Evolutionary conservation across 2,888 invertebrate genomes (phyloP).

Genomic region (Strigamia crassipes): DNA sequence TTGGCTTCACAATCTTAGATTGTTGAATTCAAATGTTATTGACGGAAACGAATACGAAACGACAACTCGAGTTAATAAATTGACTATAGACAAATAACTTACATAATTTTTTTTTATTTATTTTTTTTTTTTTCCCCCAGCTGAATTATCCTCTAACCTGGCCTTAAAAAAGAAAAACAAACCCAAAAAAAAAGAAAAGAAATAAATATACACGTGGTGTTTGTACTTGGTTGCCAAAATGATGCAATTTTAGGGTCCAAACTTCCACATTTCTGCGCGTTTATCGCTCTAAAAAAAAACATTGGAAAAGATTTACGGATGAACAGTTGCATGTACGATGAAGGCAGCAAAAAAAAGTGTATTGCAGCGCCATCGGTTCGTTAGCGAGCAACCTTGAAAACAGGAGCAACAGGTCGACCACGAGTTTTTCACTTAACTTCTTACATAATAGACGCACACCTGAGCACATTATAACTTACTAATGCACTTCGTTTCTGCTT

Average conservation of each 20-base stretch:
- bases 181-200: neutral
- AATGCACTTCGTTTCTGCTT: neutral
- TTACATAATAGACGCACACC: slow-evolving; percentile 13
- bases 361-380: neutral
- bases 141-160: no score
- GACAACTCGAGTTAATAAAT: neutral
- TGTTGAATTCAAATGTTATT: neutral
- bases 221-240: neutral
- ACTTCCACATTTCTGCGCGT: neutral
- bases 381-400: slow-evolving; percentile 10
- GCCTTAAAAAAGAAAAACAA: neutral
- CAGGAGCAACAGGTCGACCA: slow-evolving; percentile 1
- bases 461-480: neutral
- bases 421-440: neutral
- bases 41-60: neutral
- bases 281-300: slow-evolving; percentile 1
- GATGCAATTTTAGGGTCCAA: neutral
- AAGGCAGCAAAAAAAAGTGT: neutral
- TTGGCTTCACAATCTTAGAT: neutral
- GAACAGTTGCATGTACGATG: neutral
- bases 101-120: neutral
- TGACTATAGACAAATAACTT: neutral
- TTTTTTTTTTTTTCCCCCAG: neutral
- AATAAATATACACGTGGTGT: neutral
- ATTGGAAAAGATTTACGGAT: neutral